phyloP scores from a whole-genome alignment of 2,797 vertebrate species.

The Coregonus sp. region DNA sequence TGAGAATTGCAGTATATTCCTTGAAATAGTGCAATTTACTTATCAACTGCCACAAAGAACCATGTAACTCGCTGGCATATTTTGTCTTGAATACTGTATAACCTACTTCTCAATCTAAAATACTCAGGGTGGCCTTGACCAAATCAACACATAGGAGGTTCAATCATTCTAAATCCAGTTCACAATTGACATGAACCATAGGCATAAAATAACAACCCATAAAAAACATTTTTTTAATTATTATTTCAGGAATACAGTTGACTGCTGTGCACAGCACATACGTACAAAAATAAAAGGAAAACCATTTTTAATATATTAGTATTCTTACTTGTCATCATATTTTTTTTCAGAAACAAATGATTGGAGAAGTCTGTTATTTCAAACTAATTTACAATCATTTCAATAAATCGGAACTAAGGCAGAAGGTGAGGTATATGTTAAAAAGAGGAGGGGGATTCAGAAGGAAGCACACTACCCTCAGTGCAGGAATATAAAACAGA shows the following conservation, averaged over 20 bases:
- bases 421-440: slow-evolving; percentile 88
- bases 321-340: slow-evolving; percentile 64
- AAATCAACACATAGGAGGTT: neutral
- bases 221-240: slow-evolving; percentile 84
- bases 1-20: too few species aligned
- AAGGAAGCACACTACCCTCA: slow-evolving; percentile 77
- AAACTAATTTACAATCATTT: slow-evolving; percentile 84
- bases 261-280: slow-evolving; percentile 97
- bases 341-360: slow-evolving; percentile 81
- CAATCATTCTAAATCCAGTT: neutral
- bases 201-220: slow-evolving; percentile 56
- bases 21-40: too few species aligned
- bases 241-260: slow-evolving; percentile 85
- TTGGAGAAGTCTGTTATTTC: slow-evolving; percentile 81
- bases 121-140: neutral
- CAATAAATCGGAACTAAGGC: slow-evolving; percentile 82
- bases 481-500: slow-evolving; percentile 83
- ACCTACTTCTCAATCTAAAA: neutral
- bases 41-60: too few species aligned
- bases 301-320: slow-evolving; percentile 85
- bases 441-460: slow-evolving; percentile 70
- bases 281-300: slow-evolving; percentile 92
- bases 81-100: neutral
- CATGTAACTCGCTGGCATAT: neutral
- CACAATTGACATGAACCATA: neutral